Percentiles rank a stretch among this genome's conserved stretches.
These are phyloP conservation scores for Dascyllus trimaculatus DNA, from an alignment of 2,113 vertebrate genomes.

Conservation along the genomic window DNA sequence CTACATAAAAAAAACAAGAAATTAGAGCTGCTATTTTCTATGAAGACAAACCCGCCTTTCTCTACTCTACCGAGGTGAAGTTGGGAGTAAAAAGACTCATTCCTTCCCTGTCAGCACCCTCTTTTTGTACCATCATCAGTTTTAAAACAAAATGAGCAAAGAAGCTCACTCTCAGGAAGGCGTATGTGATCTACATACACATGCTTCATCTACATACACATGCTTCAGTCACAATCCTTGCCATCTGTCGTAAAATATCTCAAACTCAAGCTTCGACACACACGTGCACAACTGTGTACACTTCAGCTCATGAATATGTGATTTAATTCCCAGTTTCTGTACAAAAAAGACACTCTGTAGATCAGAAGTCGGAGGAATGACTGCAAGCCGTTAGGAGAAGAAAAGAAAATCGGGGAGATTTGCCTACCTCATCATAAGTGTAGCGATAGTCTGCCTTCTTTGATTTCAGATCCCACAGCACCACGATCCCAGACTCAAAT, in stretches of 20 bases:
- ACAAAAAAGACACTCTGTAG: conserved; percentile 30
- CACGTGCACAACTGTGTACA: not conserved
- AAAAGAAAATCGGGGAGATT: conserved; percentile 45
- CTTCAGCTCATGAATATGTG: conserved; percentile 60
- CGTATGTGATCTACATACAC: not conserved
- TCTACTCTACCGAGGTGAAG: conserved; percentile 15
- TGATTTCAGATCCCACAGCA: conserved; percentile 98
- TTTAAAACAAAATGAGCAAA: conserved; percentile 13
- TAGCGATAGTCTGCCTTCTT: conserved; percentile 99
- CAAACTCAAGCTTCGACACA: conserved; percentile 5
- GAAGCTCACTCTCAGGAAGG: not conserved
- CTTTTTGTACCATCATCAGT: not conserved
- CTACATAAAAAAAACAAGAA: conserved; percentile 11
- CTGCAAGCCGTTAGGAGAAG: conserved; percentile 33
- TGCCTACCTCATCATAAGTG: conserved; percentile 96
- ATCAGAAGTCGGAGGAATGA: conserved; percentile 37
- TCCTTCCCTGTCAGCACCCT: conserved; percentile 14
- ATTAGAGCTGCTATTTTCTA: conserved; percentile 6
- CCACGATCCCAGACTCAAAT: conserved; percentile 97
- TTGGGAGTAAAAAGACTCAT: conserved; percentile 9
- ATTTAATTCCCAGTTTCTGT: conserved; percentile 57
- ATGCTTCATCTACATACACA: not conserved
- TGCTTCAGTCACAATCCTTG: not conserved
- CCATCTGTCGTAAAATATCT: conserved; percentile 12
- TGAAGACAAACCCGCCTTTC: not conserved